Base-by-base conservation (phyloP, 2,888 invertebrate genomes). In the Itoplectis maculator region DNA sequence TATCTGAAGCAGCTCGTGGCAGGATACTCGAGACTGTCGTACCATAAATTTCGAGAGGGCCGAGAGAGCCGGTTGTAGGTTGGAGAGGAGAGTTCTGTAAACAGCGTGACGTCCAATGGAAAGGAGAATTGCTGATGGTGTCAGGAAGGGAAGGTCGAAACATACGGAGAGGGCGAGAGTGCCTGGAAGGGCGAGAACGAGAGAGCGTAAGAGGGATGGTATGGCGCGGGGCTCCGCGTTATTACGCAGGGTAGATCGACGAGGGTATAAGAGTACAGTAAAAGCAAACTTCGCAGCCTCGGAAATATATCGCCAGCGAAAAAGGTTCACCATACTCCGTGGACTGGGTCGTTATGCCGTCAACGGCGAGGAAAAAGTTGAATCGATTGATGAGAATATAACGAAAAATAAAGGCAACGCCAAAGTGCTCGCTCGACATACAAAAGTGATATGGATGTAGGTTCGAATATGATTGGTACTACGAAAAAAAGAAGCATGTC, bases 61-160 rank as follows among this genome's bases (percentile, higher is more conserved):
- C 79, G 81, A 79, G 82, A 68, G 79, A 79, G 63, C 47, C 68
- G 77, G 80, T 47, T 80, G 81, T 72, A 70, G 73, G 80, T 85
- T 82, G 82, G 76, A 73, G 63, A 63, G 73, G 76, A 89, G 88
- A 88, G 87, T 88, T 90, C 84, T 82, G 88, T 90, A 90, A 90
- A 90, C 88, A 90, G 81, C 82, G 80, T 69, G 84, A 86, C 84
- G 85, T 81, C 85, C 86, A 86, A 88, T 88, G 86, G 86, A 86
- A 89, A 85, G 88, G 85, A 69, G 68, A 73, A 61, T 73, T 42
- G 45, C 54, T 69, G 77, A 73, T 78, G 68, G 61, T 69, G 73
- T 74, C 63, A 66, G 45, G 59, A 73, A 73, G 18, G 66, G 63
- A 73, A 72, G 73, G 77, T 68, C 45, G 61, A 54, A 73, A 73